Evolutionary conservation across 2,888 invertebrate genomes (phyloP).

Genomic region (Meghimatium bilineatum): DNA sequence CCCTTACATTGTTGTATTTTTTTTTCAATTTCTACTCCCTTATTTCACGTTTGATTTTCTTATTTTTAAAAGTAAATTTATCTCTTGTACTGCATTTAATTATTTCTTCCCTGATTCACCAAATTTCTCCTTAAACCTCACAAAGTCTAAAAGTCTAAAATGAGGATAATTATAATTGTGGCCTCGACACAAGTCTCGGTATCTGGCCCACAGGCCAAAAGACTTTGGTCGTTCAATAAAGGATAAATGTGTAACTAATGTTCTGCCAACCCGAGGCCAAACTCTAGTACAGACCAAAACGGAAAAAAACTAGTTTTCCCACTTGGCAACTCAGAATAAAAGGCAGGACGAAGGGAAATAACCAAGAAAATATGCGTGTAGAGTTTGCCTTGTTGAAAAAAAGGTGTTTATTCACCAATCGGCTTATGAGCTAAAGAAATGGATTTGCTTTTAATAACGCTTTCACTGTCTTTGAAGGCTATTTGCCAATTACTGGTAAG

Average conservation of each 20-base stretch:
- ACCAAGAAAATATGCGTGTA: conserved; percentile 29
- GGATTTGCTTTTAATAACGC: conserved; percentile 28
- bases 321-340: background rate
- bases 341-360: conserved; percentile 32
- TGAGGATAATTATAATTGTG: conserved; percentile 36
- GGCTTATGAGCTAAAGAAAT: conserved; percentile 29
- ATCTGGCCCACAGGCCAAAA: conserved; percentile 14
- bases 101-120: background rate
- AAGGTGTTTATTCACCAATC: conserved; percentile 33
- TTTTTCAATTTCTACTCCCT: no score
- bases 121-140: background rate
- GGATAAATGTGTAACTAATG: conserved; percentile 32
- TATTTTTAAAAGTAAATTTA: background rate
- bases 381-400: background rate
- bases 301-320: background rate
- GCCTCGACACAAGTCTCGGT: conserved; percentile 8
- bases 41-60: background rate
- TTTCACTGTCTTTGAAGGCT: conserved; percentile 44
- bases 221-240: conserved; percentile 22
- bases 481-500: conserved; percentile 42
- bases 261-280: conserved; percentile 19
- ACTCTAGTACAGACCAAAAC: conserved; percentile 10
- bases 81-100: background rate
- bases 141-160: conserved; percentile 16
- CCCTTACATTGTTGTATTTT: no score